A percentile compares a stretch with the other conserved stretches of the same genome.
phyloP scores from a whole-genome alignment of 1,140 invertebrate species.

The Drosophila simulans region DNA sequence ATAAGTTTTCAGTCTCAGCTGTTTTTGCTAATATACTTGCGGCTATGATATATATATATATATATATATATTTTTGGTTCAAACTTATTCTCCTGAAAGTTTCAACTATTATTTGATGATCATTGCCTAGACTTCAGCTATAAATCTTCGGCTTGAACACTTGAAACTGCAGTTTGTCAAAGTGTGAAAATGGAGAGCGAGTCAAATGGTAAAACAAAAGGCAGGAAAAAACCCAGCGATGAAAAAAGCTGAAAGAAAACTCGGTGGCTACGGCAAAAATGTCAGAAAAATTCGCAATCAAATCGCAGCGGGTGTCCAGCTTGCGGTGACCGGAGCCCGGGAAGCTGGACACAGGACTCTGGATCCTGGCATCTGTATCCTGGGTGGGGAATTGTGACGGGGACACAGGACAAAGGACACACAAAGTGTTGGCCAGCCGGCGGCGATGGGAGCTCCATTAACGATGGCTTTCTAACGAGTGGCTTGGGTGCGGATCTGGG shows the following conservation, averaged over 20 bases:
- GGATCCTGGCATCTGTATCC: neutral
- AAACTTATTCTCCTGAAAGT: neutral
- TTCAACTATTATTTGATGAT: slow-evolving; percentile 67
- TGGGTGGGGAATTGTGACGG: neutral
- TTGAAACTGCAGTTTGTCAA: slow-evolving; percentile 76
- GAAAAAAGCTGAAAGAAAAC: slow-evolving; percentile 26
- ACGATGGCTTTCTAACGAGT: slow-evolving; percentile 30
- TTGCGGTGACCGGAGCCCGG: slow-evolving; percentile 38
- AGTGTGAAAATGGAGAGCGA: slow-evolving; percentile 43
- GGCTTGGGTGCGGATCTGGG: slow-evolving; percentile 8
- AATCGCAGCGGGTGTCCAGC: slow-evolving; percentile 68
- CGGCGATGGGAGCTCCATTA: slow-evolving; percentile 78
- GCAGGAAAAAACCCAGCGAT: slow-evolving; percentile 7
- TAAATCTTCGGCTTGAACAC: slow-evolving; percentile 59
- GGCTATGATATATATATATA: neutral
- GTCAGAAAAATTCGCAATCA: slow-evolving; percentile 80
- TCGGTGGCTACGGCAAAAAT: slow-evolving; percentile 41
- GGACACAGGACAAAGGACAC: slow-evolving; percentile 17
- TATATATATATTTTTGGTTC: neutral
- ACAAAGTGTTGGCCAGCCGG: slow-evolving; percentile 74
- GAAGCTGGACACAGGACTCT: neutral
- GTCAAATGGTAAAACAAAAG: slow-evolving; percentile 62
- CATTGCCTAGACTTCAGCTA: slow-evolving; percentile 41
- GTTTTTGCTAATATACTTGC: too few relatives aligned
- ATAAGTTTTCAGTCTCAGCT: too few relatives aligned